Base-by-base conservation (phyloP, 2,888 invertebrate genomes). In the Corbicula japonica region DNA sequence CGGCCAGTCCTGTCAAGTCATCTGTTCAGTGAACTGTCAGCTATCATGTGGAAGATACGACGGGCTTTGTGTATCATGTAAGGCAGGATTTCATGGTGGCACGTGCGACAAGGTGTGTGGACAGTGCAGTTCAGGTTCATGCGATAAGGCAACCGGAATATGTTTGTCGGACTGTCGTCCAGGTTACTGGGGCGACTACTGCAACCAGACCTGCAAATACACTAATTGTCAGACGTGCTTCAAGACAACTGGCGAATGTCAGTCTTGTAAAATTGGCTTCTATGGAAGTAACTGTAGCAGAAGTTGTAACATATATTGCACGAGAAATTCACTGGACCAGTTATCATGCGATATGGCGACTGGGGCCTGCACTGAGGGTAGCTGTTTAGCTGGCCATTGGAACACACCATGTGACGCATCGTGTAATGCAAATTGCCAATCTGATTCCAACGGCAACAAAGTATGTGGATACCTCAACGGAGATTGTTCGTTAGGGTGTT, bases 311-410 rank as follows among this genome's bases (percentile, higher is more conserved):
- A 23, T 32, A 2, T 15, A 54, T 12, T 82, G 82, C 56, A 50
- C 63, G 1, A 28, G 60, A 0, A 21, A 52, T n/a, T 12, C 12
- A 4, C 41, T 44, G 18, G 46, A 62, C 34, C n/a, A 58, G 10
- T 26, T 72, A 12, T 68, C 28, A 0, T 82, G 82, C 50, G 58
- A 56, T 26, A 78, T 76, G n/a, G 69, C n/a, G 2, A 68, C 35
- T 5, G 78, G 75, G 1, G n/a, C 12, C 5, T 82, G 82, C 30
- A 32, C 61, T 6, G 73, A 68, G 61, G 58, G 60, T 18, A 63
- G 54, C 18, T 82, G 82, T 23, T 4, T 54, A 30, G 46, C 78
- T 0, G 82, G 73, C 0, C 68, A 52, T 32, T 82, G 78, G 78
- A 63, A 65, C 21, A 26, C 21, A 1, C 44, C 60, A 10, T 82